Evolutionary conservation across 2,113 vertebrate genomes (phyloP).

Genomic region (Callocephalon fimbriatum): DNA sequence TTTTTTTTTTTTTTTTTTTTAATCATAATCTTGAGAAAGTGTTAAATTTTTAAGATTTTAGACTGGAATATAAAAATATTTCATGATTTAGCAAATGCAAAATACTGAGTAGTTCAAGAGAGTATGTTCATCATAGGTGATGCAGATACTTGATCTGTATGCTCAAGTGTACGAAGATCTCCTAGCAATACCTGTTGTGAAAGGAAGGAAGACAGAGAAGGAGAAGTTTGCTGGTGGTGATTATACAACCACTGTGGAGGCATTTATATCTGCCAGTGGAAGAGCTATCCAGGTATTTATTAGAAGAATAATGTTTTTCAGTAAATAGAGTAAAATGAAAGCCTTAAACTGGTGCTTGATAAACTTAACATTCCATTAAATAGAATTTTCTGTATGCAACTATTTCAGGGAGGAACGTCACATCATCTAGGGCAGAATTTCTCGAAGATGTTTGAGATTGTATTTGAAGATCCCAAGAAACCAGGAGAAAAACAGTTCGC

Average conservation of each 20-base stretch:
- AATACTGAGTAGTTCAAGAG: background rate
- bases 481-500: slow-evolving; percentile 96
- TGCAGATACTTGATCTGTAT: slow-evolving; percentile 95
- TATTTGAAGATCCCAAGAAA: slow-evolving; percentile 93
- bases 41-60: background rate
- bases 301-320: background rate
- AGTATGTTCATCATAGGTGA: slow-evolving; percentile 77
- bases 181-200: slow-evolving; percentile 96
- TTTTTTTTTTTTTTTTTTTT: background rate
- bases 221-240: slow-evolving; percentile 98
- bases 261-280: slow-evolving; percentile 94
- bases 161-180: slow-evolving; percentile 93
- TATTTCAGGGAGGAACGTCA: slow-evolving; percentile 90
- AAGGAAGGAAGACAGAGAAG: slow-evolving; percentile 95
- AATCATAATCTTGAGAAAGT: background rate
- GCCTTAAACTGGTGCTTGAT: background rate
- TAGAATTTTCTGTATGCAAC: background rate
- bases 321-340: background rate
- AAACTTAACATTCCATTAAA: background rate
- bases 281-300: slow-evolving; percentile 91
- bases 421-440: slow-evolving; percentile 99
- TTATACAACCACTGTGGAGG: slow-evolving; percentile 96
- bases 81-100: background rate
- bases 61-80: background rate
- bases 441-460: slow-evolving; percentile 96